Conservation (phyloP, 2,797 vertebrate species). For the Onychomys torridus region DNA sequence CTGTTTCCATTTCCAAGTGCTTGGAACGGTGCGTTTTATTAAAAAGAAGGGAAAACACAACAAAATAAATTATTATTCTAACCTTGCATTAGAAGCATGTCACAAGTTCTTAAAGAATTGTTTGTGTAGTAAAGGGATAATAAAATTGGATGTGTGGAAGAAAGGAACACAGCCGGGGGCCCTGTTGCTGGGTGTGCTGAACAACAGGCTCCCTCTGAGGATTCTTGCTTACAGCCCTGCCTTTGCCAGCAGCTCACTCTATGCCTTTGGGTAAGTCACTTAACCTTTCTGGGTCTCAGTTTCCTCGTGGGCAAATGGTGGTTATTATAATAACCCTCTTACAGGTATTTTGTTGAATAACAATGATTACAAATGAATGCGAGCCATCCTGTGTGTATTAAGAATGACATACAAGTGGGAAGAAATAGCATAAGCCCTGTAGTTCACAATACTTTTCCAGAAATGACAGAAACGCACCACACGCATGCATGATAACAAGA, state of each 20-base stretch:
- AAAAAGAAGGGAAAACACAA: conserved; percentile 49
- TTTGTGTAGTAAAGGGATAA: conserved; percentile 36
- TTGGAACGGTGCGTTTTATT: conserved; percentile 73
- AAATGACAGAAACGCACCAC: conserved; percentile 82
- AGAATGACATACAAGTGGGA: conserved; percentile 74
- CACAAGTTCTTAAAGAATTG: conserved; percentile 61
- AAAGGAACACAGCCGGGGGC: conserved; percentile 1
- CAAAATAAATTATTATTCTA: conserved; percentile 65
- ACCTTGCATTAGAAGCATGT: conserved; percentile 53
- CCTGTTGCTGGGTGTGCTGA: neutral
- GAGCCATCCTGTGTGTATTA: conserved; percentile 67
- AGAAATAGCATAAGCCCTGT: conserved; percentile 64
- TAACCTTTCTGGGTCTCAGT: conserved; percentile 75
- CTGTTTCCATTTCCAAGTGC: conserved; percentile 76
- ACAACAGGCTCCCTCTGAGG: conserved; percentile 17
- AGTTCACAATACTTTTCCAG: conserved; percentile 70
- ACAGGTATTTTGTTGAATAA: conserved; percentile 67
- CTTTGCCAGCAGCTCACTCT: conserved; percentile 3
- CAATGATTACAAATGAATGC: conserved; percentile 76
- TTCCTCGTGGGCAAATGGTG: conserved; percentile 64
- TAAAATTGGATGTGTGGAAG: conserved; percentile 41
- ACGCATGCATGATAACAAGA: conserved; percentile 82
- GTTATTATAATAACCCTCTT: conserved; percentile 69
- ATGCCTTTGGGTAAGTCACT: conserved; percentile 83
- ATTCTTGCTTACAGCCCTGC: neutral